Evolutionary conservation across 2,113 vertebrate genomes (phyloP).

Genomic region (Chionis minor): DNA sequence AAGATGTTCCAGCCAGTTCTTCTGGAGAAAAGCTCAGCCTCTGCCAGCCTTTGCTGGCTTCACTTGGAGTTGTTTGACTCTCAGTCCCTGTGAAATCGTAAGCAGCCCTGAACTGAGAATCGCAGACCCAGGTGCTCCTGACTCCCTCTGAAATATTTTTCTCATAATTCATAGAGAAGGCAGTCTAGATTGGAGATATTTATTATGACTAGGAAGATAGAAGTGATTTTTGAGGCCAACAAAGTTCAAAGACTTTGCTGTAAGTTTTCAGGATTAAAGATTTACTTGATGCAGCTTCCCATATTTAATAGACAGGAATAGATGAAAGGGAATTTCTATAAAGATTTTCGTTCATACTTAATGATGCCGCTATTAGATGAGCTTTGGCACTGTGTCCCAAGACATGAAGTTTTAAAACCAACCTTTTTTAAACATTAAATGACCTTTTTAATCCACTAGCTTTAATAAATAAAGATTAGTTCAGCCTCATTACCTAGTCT

Average conservation of each 20-base stretch:
- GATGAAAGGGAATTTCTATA: constrained; percentile 69
- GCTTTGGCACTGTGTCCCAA: constrained; percentile 55
- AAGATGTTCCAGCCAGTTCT: not conserved
- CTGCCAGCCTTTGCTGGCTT: not conserved
- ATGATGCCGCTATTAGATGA: constrained; percentile 63
- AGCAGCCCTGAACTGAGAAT: not conserved
- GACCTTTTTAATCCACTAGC: constrained; percentile 65
- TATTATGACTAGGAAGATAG: not conserved
- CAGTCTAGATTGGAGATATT: not conserved
- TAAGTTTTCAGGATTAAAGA: constrained; percentile 64
- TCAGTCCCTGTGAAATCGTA: not conserved
- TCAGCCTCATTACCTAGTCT: constrained; percentile 44
- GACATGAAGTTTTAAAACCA: constrained; percentile 69
- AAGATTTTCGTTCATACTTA: constrained; percentile 67
- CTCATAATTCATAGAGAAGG: not conserved
- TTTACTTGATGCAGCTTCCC: constrained; percentile 6
- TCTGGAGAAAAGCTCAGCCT: not conserved
- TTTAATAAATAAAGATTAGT: constrained; percentile 70
- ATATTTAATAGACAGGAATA: constrained; percentile 68
- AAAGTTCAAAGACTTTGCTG: constrained; percentile 61
- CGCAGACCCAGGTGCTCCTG: not conserved
- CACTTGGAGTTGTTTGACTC: not conserved
- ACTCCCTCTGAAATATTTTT: not conserved
- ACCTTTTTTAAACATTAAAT: constrained; percentile 73
- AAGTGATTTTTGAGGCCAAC: constrained; percentile 36